Evolutionary conservation across 2,113 vertebrate species (phyloP).

Genomic region (Atractosteus spatula): DNA sequence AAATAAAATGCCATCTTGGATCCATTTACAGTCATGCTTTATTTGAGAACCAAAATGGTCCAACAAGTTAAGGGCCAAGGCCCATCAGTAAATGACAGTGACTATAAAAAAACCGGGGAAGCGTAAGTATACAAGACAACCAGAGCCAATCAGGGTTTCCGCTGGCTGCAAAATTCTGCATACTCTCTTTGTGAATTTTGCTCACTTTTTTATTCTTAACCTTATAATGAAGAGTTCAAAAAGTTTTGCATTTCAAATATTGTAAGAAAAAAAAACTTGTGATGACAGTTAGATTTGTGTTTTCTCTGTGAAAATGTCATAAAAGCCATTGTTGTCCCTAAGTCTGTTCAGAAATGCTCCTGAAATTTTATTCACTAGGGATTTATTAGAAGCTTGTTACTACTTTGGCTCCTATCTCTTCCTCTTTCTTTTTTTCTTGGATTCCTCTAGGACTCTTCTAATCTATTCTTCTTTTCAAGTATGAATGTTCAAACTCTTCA

Average conservation of each 20-base stretch:
- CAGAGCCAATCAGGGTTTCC: no score
- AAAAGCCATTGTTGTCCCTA: not conserved
- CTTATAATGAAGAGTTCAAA: no score
- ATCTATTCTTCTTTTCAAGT: conserved; percentile 10
- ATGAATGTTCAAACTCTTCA: conserved; percentile 9
- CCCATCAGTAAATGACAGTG: not conserved
- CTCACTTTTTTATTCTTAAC: no score
- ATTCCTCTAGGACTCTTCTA: conserved; percentile 14
- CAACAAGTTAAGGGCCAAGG: not conserved
- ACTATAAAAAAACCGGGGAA: no score
- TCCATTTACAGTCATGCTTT: not conserved
- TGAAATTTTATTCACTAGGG: not conserved
- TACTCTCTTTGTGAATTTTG: no score
- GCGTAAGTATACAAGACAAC: no score
- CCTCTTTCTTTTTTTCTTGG: not conserved
- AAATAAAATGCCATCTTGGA: not conserved
- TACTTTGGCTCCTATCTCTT: not conserved
- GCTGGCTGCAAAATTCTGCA: no score
- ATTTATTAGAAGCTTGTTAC: conserved; percentile 7
- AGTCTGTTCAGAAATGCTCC: not conserved
- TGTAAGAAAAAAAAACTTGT: no score
- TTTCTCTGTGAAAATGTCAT: not conserved
- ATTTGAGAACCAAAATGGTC: not conserved
- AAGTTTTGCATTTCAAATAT: no score
- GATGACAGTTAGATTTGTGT: no score